Evolutionary conservation across 2,797 vertebrate species (phyloP).

Genomic region (Eleutherodactylus coqui): DNA sequence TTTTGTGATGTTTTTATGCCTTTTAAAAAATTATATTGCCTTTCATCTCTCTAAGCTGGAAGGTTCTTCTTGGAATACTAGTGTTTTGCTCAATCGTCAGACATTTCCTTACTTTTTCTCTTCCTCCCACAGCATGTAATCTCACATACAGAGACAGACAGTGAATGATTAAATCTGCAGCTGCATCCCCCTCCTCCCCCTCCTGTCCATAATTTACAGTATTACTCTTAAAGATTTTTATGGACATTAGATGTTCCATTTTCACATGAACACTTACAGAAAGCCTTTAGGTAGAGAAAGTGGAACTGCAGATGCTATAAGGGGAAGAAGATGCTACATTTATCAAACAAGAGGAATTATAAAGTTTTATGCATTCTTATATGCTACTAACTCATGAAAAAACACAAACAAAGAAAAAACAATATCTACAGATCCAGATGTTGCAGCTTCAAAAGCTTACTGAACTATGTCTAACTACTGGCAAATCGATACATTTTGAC

Average conservation of each 20-base stretch:
- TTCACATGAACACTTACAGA: background rate
- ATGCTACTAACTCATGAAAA: background rate
- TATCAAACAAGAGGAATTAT: background rate
- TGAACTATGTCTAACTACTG: constrained; percentile 7
- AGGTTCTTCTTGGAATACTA: no score
- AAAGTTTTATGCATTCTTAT: background rate
- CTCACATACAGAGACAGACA: no score
- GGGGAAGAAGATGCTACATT: background rate
- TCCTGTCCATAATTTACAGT: background rate
- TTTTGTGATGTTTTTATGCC: no score
- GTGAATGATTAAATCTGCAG: no score
- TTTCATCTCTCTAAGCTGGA: no score
- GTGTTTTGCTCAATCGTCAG: no score
- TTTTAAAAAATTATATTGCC: no score
- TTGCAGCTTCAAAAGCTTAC: background rate
- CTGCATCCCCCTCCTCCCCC: no score
- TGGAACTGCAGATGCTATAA: background rate
- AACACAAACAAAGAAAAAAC: background rate
- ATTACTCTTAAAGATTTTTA: no score
- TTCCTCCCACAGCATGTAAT: no score
- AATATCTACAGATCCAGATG: background rate
- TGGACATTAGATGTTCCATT: background rate
- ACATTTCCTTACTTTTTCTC: no score
- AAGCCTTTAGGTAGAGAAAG: background rate
- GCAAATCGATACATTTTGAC: constrained; percentile 1